These are phyloP conservation scores for Neomorphus geoffroyi DNA, from an alignment of 2,797 vertebrate genomes.

Conservation along the genomic window DNA sequence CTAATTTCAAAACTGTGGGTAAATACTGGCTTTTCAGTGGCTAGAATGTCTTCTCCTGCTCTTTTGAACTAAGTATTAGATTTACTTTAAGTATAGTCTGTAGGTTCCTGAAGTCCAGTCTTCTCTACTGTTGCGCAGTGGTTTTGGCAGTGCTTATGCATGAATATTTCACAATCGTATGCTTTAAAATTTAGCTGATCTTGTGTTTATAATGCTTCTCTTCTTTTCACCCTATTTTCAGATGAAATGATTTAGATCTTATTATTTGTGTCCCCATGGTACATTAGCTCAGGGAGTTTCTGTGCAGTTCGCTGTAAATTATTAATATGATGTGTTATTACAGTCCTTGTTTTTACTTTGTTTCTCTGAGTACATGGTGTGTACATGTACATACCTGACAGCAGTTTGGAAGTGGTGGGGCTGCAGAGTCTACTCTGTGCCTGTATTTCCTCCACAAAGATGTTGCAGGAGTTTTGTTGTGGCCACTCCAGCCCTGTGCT, in stretches of 20 bases:
- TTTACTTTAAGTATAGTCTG: not conserved
- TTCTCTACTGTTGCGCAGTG: not conserved
- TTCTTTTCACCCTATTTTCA: not conserved
- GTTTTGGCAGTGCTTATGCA: not conserved
- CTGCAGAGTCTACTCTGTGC: not conserved
- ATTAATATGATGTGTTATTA: not conserved
- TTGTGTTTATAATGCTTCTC: not conserved
- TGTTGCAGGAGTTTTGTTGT: not conserved
- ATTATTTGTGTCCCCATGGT: not conserved
- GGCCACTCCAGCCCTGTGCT: not conserved
- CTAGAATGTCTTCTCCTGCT: not conserved
- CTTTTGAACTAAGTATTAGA: not conserved
- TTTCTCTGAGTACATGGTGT: not conserved
- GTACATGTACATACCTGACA: not conserved
- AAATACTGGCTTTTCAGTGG: not conserved
- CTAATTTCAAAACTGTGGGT: not conserved
- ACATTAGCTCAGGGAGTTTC: not conserved
- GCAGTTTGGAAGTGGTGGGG: not conserved
- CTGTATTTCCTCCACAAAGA: not conserved
- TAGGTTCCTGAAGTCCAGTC: not conserved
- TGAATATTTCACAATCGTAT: not conserved
- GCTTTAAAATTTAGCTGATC: not conserved
- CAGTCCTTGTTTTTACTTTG: not conserved
- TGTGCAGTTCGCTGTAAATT: not conserved
- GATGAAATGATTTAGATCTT: not conserved